phyloP scores from a whole-genome alignment of 2,888 invertebrate genomes.

The Margaritifera margaritifera region DNA sequence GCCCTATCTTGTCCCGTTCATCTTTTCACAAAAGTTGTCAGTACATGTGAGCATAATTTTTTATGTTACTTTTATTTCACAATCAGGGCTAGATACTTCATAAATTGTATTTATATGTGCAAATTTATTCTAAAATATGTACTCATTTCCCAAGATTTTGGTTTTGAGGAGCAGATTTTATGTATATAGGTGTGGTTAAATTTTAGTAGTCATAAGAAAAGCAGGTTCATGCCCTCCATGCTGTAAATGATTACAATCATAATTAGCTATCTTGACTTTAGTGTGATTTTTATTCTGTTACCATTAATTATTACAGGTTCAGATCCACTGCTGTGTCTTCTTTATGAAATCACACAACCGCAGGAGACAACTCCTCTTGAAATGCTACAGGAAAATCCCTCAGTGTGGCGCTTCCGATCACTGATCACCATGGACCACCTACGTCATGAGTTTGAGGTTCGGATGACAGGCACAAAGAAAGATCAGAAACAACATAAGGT shows the following conservation, averaged over 20 bases:
- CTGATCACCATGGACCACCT: conserved; percentile 41
- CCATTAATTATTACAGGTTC: conserved; percentile 25
- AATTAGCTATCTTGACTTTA: not conserved
- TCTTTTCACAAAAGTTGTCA: too few relatives aligned
- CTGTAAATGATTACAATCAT: not conserved
- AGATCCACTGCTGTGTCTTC: conserved; percentile 37
- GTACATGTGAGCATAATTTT: not conserved
- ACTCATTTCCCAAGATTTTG: too few relatives aligned
- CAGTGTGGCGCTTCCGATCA: conserved; percentile 42
- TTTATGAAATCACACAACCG: conserved; percentile 36
- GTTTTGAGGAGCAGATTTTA: too few relatives aligned
- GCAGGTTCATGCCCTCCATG: too few relatives aligned
- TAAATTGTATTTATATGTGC: too few relatives aligned
- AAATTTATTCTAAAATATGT: too few relatives aligned
- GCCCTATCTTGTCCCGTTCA: too few relatives aligned
- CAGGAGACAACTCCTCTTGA: conserved; percentile 2
- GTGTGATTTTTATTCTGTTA: not conserved
- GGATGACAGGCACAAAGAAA: not conserved
- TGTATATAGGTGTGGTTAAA: too few relatives aligned
- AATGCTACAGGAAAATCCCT: conserved; percentile 21
- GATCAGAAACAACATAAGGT: not conserved
- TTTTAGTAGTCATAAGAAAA: too few relatives aligned
- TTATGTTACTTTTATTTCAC: not conserved
- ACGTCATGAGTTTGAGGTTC: conserved; percentile 24
- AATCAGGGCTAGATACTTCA: not conserved